Evolutionary conservation across 2,888 invertebrate genomes (phyloP).

Genomic region (Arenicola marina): DNA sequence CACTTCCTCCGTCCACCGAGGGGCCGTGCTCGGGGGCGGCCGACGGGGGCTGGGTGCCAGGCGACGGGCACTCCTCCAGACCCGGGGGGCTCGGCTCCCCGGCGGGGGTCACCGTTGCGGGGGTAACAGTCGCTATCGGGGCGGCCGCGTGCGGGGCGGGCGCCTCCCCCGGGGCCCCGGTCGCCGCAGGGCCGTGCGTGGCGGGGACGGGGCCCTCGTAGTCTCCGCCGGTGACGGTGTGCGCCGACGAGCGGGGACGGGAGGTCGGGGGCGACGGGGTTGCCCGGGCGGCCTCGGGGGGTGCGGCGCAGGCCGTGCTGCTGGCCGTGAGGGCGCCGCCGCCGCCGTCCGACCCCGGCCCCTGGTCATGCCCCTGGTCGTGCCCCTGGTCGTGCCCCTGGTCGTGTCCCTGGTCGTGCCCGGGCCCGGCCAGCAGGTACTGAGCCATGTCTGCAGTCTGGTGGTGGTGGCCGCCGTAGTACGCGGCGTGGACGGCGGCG

Average conservation of each 20-base stretch:
- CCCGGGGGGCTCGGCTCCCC: neutral
- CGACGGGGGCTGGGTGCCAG: too few relatives aligned
- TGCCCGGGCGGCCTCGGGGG: too few relatives aligned
- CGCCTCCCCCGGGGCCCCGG: neutral
- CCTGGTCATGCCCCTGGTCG: too few relatives aligned
- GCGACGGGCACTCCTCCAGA: too few relatives aligned
- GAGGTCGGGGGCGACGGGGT: neutral
- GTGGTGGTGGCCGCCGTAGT: neutral
- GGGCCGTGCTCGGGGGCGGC: neutral
- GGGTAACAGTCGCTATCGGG: neutral
- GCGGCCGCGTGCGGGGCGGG: neutral
- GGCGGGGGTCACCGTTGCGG: neutral
- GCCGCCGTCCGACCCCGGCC: too few relatives aligned
- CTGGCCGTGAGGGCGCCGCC: too few relatives aligned
- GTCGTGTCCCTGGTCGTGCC: too few relatives aligned
- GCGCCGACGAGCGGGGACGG: neutral
- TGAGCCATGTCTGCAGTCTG: too few relatives aligned
- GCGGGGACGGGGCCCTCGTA: neutral
- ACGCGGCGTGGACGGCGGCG: neutral
- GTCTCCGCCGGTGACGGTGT: neutral
- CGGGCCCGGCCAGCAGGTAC: too few relatives aligned
- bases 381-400: too few relatives aligned
- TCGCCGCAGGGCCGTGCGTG: neutral
- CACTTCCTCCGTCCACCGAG: neutral
- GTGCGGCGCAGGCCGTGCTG: too few relatives aligned